Conservation (phyloP, 2,113 vertebrate species). For the Dissostichus mawsoni region DNA sequence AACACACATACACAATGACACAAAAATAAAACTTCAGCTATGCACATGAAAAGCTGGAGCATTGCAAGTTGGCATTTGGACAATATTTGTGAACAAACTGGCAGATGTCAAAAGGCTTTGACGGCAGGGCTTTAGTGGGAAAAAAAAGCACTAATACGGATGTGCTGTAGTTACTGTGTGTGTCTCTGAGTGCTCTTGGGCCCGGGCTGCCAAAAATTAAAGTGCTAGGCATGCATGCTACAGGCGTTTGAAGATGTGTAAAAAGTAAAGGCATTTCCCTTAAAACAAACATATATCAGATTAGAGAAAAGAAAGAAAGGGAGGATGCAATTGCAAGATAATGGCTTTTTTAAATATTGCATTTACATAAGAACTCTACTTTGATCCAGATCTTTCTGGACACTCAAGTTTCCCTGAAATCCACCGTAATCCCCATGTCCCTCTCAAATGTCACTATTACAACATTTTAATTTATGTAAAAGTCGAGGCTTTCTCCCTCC, state of each 20-base stretch:
- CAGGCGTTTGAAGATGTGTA: slow-evolving; percentile 29
- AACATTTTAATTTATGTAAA: slow-evolving; percentile 57
- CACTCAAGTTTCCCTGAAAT: slow-evolving; percentile 55
- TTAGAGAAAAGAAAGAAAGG: neutral
- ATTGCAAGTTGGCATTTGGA: slow-evolving; percentile 73
- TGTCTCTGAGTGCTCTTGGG: slow-evolving; percentile 74
- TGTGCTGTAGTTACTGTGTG: slow-evolving; percentile 77
- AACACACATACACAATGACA: slow-evolving; percentile 53
- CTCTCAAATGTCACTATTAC: slow-evolving; percentile 50
- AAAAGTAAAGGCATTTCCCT: slow-evolving; percentile 30
- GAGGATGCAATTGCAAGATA: neutral
- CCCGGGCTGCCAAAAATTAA: slow-evolving; percentile 69
- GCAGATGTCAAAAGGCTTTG: slow-evolving; percentile 84
- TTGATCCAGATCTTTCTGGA: neutral
- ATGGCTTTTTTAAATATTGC: slow-evolving; percentile 1
- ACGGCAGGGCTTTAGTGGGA: slow-evolving; percentile 70
- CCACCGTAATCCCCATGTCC: slow-evolving; percentile 47
- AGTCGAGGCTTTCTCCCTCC: slow-evolving; percentile 8
- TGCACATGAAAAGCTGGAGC: slow-evolving; percentile 61
- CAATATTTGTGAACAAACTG: slow-evolving; percentile 79
- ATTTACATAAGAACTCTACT: slow-evolving; percentile 16
- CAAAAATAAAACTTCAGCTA: slow-evolving; percentile 66
- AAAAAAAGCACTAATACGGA: slow-evolving; percentile 73
- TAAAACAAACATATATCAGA: slow-evolving; percentile 7
- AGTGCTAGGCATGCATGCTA: slow-evolving; percentile 39